A percentile compares a stretch with the other conserved stretches of the same genome.
Conservation (phyloP, 2,113 vertebrate species). For the Pycnonotus jocosus region DNA sequence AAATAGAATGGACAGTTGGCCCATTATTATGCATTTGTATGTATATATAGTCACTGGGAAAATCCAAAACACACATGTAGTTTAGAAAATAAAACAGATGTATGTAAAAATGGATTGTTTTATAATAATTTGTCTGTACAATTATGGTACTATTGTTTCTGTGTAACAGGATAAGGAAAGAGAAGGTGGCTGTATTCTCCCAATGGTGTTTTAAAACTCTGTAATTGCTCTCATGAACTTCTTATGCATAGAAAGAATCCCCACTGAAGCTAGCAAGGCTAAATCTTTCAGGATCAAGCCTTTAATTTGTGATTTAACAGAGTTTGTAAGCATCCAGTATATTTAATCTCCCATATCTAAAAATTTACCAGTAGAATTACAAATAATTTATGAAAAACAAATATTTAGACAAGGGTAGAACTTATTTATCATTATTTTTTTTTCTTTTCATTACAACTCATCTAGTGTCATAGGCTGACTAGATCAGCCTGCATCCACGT, state of each 20-base stretch:
- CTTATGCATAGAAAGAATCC: not conserved
- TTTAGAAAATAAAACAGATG: not conserved
- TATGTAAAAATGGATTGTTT: not conserved
- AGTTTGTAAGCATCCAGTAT: not conserved
- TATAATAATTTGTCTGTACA: not conserved
- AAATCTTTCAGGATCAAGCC: not conserved
- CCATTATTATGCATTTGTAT: not conserved
- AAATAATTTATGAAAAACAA: constrained; percentile 42
- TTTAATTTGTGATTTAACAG: not conserved
- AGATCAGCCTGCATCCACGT: not conserved
- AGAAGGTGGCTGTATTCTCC: not conserved
- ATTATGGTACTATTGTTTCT: not conserved
- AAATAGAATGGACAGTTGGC: not conserved
- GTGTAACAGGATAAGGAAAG: not conserved
- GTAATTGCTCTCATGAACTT: not conserved
- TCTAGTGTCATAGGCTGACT: not conserved
- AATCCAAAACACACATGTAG: not conserved
- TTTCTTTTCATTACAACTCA: constrained; percentile 37
- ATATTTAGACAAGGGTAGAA: constrained; percentile 44
- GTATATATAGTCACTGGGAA: not conserved
- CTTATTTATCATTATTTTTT: constrained; percentile 43
- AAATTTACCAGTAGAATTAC: not conserved
- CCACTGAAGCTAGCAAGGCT: not conserved
- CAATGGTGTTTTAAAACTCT: not conserved
- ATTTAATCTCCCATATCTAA: constrained; percentile 4